Evolutionary conservation across 2,888 invertebrate species (phyloP).

Genomic region (Ethmia dodecea): DNA sequence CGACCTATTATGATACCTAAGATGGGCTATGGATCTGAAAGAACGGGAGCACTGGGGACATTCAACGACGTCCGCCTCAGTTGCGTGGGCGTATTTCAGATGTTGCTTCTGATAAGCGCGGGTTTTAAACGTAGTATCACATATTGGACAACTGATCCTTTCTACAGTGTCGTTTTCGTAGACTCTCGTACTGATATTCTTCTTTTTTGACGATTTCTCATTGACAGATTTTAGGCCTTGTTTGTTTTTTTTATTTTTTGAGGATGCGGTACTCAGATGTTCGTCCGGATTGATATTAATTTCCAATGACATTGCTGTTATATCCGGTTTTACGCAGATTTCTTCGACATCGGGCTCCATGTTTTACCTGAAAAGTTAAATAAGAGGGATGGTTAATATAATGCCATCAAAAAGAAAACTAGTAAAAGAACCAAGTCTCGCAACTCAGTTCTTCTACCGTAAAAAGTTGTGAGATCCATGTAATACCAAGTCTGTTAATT

Average conservation of each 20-base stretch:
- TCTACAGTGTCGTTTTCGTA: conserved; percentile 32
- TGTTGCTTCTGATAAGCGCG: conserved; percentile 27
- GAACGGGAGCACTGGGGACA: conserved; percentile 28
- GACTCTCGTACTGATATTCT: conserved; percentile 26
- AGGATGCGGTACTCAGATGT: neutral
- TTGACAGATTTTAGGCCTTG: neutral
- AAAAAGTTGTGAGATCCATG: no score
- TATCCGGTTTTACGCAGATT: conserved; percentile 1
- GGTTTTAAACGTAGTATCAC: conserved; percentile 29
- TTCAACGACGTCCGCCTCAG: conserved; percentile 25
- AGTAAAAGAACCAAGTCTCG: no score
- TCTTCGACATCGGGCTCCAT: conserved; percentile 1
- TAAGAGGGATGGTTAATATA: no score
- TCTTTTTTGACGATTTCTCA: neutral
- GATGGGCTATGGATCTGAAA: conserved; percentile 30
- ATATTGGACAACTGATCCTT: conserved; percentile 24
- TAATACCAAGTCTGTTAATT: no score
- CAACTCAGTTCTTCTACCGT: no score
- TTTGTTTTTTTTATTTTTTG: neutral
- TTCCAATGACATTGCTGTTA: conserved; percentile 2
- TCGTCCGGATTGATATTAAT: conserved; percentile 1
- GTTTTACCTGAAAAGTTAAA: no score
- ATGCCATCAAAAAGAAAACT: no score
- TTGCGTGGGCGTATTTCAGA: conserved; percentile 27
- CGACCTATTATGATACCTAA: conserved; percentile 28